Base-by-base conservation (phyloP, 2,113 vertebrate species). In the Pterocles orientalis region DNA sequence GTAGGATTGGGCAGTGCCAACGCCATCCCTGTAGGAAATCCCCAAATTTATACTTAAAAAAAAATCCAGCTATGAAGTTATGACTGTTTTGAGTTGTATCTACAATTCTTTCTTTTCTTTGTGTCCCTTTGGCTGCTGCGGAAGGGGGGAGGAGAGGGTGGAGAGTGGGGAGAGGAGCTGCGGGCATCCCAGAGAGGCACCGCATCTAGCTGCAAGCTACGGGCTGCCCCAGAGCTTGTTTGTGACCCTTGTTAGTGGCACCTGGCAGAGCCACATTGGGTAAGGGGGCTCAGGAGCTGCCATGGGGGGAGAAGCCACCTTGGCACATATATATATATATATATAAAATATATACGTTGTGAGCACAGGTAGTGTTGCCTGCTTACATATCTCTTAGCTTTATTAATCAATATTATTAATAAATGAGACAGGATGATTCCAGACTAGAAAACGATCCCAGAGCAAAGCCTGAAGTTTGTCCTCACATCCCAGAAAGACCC, bases 151-250 rank as follows among this genome's bases (percentile, higher is more conserved):
- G n/a, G 47, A 51, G 50, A 5, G 18, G 41, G 61, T 24, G 7
- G 39, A 56, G 43, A 8, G 39, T 45, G 54, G 60, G 54, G 34
- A 18, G 19, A 58, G 69, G 18, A 54, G 50, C 9, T 25, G 29
- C 2, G 5, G 39, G 39, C 45, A 54, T 10, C 50, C 61, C 24
- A 10, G 31, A 66, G n/a, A 45, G 53, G 31, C 47, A 51, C 26
- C 0, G 0, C 47, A 39, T 41, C 33, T 34, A 56, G 62, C 39
- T n/a, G 1, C 26, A 14, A 51, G 39, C 36, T 23, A 25, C 7
- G 24, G 39, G 45, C 39, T 70, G 23, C 16, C 15, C 33, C 36
- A 81, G 50, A 84, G 47, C 56, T 81, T 8, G 0, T 69, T 75
- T 50, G 69, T 31, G 39, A 11, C 33, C 24, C 21, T 34, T 7